phyloP scores from a whole-genome alignment of 2,113 vertebrate genomes.

The Charina bottae region DNA sequence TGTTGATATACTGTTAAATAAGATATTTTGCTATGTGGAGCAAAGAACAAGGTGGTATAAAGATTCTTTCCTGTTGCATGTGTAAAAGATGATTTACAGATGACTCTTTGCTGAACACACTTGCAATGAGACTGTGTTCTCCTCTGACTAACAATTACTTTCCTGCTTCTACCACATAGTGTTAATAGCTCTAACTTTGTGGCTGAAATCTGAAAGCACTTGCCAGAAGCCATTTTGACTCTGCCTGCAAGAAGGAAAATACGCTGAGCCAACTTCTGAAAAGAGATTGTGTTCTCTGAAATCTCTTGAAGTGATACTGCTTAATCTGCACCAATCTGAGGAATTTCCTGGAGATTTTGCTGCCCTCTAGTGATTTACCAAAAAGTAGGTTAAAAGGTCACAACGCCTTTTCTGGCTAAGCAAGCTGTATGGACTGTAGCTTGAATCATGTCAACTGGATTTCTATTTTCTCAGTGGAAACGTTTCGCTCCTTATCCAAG shows the following conservation, averaged over 20 bases:
- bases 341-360: background rate
- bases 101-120: background rate
- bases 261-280: background rate
- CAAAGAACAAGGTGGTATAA: background rate
- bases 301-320: background rate
- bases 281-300: background rate
- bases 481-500: no score
- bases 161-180: background rate
- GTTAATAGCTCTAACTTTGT: background rate
- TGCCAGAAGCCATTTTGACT: background rate
- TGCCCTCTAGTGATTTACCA: background rate
- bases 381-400: slow-evolving; percentile 25
- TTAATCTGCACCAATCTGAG: background rate
- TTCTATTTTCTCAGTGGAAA: no score
- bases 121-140: background rate
- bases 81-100: background rate
- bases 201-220: background rate
- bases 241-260: background rate
- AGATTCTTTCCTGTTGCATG: background rate
- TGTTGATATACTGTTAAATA: background rate
- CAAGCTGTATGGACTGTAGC: background rate
- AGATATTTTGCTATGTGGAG: background rate
- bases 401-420: background rate
- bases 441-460: no score
- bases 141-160: background rate